Conservation (phyloP, 2,888 invertebrate species). For the Lasioglossum malachurum region DNA sequence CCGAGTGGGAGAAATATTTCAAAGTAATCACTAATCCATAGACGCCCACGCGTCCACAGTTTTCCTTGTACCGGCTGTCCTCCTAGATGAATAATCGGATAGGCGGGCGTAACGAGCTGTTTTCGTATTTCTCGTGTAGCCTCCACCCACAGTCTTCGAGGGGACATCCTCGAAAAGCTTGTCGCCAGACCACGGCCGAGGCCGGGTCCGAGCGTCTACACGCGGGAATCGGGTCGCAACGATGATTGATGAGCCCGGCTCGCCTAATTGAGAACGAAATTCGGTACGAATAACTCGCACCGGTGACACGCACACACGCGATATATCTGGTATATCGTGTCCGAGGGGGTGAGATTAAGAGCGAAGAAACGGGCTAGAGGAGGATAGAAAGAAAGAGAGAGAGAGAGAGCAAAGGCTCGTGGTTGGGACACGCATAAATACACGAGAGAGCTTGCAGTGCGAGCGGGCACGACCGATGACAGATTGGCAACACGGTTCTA, state of each 20-base stretch:
- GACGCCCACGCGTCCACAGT: constrained; percentile 3
- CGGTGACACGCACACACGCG: constrained; percentile 33
- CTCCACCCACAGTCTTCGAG: constrained; percentile 39
- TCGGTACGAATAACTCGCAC: constrained; percentile 58
- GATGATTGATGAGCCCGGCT: constrained; percentile 46
- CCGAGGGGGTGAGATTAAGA: not conserved
- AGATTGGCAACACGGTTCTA: constrained; percentile 69
- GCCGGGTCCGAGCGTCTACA: constrained; percentile 22
- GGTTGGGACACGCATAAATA: constrained; percentile 50
- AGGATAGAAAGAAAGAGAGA: not conserved
- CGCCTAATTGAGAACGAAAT: constrained; percentile 63
- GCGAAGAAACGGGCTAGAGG: not conserved
- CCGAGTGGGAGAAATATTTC: constrained; percentile 3
- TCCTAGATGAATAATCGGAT: constrained; percentile 1
- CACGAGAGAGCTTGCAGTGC: constrained; percentile 25
- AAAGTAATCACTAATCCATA: constrained; percentile 7
- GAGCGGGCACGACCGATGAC: constrained; percentile 65
- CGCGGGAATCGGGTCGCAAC: constrained; percentile 30
- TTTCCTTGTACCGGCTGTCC: constrained; percentile 3
- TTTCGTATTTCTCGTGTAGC: constrained; percentile 23
- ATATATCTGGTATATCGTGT: constrained; percentile 55
- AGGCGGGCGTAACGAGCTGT: constrained; percentile 33
- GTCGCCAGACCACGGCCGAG: not conserved
- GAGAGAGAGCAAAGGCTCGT: not conserved
- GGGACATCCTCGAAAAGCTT: constrained; percentile 29